These are phyloP conservation scores for Amphipyra tragopoginis DNA, from an alignment of 2,888 invertebrate species.

Conservation along the genomic window DNA sequence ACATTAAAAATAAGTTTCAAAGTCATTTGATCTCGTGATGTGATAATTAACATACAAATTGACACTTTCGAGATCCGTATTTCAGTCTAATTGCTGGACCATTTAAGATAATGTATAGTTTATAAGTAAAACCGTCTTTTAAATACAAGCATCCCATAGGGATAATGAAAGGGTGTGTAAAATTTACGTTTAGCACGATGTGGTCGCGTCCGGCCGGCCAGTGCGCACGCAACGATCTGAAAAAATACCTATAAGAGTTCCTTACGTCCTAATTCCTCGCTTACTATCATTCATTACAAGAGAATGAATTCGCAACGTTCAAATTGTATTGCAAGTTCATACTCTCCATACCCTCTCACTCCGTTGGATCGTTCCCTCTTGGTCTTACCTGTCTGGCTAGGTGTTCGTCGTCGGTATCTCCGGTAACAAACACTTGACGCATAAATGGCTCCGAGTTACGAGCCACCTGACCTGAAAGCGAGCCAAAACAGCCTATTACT, in stretches of 20 bases:
- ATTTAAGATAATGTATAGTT: neutral
- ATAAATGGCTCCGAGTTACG: slow-evolving; percentile 98
- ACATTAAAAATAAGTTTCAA: neutral
- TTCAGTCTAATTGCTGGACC: neutral
- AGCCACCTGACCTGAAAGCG: slow-evolving; percentile 94
- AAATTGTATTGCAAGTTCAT: slow-evolving; percentile 78
- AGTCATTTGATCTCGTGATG: neutral
- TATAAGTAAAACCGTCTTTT: slow-evolving; percentile 15
- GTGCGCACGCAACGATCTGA: slow-evolving; percentile 80
- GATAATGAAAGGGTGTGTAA: slow-evolving; percentile 66
- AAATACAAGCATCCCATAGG: slow-evolving; percentile 50
- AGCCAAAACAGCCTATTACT: slow-evolving; percentile 82
- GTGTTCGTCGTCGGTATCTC: slow-evolving; percentile 90
- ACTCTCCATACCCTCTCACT: slow-evolving; percentile 62
- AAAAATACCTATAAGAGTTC: slow-evolving; percentile 82
- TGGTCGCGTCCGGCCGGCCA: slow-evolving; percentile 72
- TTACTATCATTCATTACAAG: slow-evolving; percentile 44
- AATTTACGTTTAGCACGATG: slow-evolving; percentile 82
- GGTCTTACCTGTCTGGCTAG: slow-evolving; percentile 92
- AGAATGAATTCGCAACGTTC: slow-evolving; percentile 79
- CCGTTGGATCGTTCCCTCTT: slow-evolving; percentile 44
- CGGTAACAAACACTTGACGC: slow-evolving; percentile 97
- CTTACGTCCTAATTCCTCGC: slow-evolving; percentile 68
- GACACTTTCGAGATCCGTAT: neutral
- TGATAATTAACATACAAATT: slow-evolving; percentile 12